Percentiles rank a stretch among this genome's conserved stretches.
phyloP scores from a whole-genome alignment of 2,888 invertebrate species.

The Spilarctia lutea region DNA sequence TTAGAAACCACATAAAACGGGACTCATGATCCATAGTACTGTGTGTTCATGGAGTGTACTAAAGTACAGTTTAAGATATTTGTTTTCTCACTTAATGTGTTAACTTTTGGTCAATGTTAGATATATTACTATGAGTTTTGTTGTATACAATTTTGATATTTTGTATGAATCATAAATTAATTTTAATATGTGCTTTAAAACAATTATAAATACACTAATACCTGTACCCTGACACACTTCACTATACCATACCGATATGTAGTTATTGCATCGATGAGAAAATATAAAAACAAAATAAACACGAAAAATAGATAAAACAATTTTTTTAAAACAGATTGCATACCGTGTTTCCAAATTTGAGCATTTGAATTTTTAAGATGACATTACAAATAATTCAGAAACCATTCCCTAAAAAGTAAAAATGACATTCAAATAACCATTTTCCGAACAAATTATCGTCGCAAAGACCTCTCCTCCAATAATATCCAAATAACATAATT shows the following conservation, averaged over 20 bases:
- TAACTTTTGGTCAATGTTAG: not conserved
- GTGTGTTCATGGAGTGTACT: not conserved
- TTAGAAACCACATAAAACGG: not conserved
- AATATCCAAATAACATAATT: conserved; percentile 72
- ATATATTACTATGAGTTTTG: not conserved
- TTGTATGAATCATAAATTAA: too few species aligned
- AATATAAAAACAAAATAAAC: too few species aligned
- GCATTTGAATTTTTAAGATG: too few species aligned
- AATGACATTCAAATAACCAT: conserved; percentile 48
- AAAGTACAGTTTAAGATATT: not conserved
- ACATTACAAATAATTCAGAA: conserved; percentile 21
- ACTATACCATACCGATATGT: too few species aligned
- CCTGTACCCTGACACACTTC: too few species aligned
- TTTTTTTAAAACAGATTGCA: too few species aligned
- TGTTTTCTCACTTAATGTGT: not conserved
- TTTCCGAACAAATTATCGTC: conserved; percentile 57
- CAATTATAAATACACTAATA: too few species aligned
- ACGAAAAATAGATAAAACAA: too few species aligned
- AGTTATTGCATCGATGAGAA: too few species aligned
- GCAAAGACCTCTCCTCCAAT: conserved; percentile 57
- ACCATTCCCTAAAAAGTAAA: conserved; percentile 39
- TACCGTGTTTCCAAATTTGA: too few species aligned
- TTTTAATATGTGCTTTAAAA: too few species aligned
- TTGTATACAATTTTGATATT: not conserved
- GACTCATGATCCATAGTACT: not conserved